These are phyloP conservation scores for Psittacula derbiana DNA, from an alignment of 2,797 vertebrate genomes.

Conservation along the genomic window DNA sequence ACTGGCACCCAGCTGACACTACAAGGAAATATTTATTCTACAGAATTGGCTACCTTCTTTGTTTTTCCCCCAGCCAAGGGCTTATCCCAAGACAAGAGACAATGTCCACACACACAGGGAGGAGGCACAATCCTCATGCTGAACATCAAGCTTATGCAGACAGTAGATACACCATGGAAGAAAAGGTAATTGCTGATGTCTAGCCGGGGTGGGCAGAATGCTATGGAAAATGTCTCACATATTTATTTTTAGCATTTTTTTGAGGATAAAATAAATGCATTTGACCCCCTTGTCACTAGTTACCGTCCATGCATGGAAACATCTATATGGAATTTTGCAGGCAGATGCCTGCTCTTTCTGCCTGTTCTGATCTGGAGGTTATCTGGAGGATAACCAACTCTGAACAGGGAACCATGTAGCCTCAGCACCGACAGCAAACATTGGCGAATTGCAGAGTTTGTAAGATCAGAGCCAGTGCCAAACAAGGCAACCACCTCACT, in stretches of 20 bases:
- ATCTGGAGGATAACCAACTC: not conserved
- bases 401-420: not conserved
- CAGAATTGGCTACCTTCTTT: not conserved
- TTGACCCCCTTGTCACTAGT: not conserved
- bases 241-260: not conserved
- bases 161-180: not conserved
- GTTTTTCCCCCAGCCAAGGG: not conserved
- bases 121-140: accelerated
- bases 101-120: not conserved
- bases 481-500: not conserved
- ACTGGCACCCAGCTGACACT: not conserved
- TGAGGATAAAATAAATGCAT: not conserved
- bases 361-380: not conserved
- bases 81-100: not conserved
- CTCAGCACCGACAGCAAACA: not conserved
- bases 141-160: not conserved
- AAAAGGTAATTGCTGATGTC: not conserved
- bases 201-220: not conserved
- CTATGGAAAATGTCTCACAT: not conserved
- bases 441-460: not conserved
- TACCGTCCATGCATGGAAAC: not conserved
- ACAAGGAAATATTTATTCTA: not conserved
- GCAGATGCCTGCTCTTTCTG: not conserved
- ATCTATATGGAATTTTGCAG: not conserved
- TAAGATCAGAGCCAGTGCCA: not conserved